Base-by-base conservation (phyloP, 2,113 vertebrate species). In the Herpailurus yagouaroundi region DNA sequence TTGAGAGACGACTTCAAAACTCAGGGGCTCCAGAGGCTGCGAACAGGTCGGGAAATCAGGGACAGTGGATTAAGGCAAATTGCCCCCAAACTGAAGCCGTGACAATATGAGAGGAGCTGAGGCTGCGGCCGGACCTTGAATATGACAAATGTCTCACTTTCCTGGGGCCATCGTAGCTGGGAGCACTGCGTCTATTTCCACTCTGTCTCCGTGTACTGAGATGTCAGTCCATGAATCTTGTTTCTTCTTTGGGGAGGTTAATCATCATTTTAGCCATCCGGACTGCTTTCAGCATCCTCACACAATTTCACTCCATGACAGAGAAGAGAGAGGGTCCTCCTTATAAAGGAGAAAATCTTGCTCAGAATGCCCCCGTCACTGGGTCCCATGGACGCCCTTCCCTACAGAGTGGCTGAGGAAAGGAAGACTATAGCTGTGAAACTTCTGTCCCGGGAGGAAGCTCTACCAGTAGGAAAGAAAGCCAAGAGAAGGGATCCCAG, bases 101-200 rank as follows among this genome's bases (percentile, higher is more conserved):
- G 27, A 4, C n/a, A 31, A 1, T 23, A 15, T 19, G 31, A 55
- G 7, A 25, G 57, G 10, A 14, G 18, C 38, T 1, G 19, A 21
- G 18, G 1, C 74, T 81, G 48, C 31, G 2, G 41, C 1, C 1
- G 0, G 4, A 21, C 25, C 1, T 3, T 7, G 18, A 31, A 36
- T 27, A 33, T 7, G 33, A 80, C 2, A 1, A 7, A 1, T 15
- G 19, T 80, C 18, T 38, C 23, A 7, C 25, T 73, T 31, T 21
- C 36, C 84, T 0, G 1, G 16, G 23, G 11, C 18, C 64, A 5
- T 13, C 29, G 7, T 3, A 29, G 2, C 6, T 2, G 4, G 9
- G 13, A 0, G 6, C 25, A 7, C 33, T 21, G 36, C 2, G 4
- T 36, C 55, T 18, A 13, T 15, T 66, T 86, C 81, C n/a, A 27